phyloP scores from a whole-genome alignment of 2,113 vertebrate species.

The Anhinga anhinga region DNA sequence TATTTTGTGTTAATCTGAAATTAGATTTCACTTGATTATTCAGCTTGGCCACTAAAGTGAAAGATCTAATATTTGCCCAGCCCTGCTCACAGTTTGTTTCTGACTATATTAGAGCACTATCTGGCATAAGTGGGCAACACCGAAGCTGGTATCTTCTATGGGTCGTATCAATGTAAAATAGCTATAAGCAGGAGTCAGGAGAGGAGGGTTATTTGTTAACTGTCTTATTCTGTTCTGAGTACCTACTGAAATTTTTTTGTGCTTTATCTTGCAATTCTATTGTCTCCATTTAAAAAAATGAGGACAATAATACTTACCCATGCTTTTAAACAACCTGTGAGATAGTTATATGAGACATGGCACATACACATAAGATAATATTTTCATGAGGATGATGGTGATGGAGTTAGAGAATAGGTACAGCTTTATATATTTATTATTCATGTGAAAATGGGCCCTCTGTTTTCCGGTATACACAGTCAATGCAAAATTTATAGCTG shows the following conservation, averaged over 20 bases:
- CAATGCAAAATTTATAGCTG: slow-evolving; percentile 51
- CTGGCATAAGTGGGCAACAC: background rate
- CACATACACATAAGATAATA: background rate
- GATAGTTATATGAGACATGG: background rate
- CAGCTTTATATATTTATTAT: slow-evolving; percentile 51
- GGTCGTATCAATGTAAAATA: background rate
- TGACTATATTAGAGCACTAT: background rate
- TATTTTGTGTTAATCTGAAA: background rate
- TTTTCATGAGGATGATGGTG: background rate
- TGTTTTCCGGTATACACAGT: background rate
- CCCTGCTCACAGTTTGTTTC: background rate
- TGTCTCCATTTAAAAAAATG: background rate
- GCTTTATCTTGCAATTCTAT: background rate
- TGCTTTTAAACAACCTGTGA: slow-evolving; percentile 1
- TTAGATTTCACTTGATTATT: background rate
- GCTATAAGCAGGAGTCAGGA: background rate
- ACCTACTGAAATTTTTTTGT: background rate
- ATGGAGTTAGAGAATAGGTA: slow-evolving; percentile 25
- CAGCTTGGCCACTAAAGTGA: background rate
- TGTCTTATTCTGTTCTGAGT: background rate
- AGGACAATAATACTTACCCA: slow-evolving; percentile 37
- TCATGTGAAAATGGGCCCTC: slow-evolving; percentile 45
- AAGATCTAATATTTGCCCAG: background rate
- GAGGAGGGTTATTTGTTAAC: background rate
- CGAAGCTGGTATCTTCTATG: background rate